Percentiles rank a stretch among this genome's conserved stretches.
Conservation (phyloP, 1,140 invertebrate genomes). For the Ladona fulva region DNA sequence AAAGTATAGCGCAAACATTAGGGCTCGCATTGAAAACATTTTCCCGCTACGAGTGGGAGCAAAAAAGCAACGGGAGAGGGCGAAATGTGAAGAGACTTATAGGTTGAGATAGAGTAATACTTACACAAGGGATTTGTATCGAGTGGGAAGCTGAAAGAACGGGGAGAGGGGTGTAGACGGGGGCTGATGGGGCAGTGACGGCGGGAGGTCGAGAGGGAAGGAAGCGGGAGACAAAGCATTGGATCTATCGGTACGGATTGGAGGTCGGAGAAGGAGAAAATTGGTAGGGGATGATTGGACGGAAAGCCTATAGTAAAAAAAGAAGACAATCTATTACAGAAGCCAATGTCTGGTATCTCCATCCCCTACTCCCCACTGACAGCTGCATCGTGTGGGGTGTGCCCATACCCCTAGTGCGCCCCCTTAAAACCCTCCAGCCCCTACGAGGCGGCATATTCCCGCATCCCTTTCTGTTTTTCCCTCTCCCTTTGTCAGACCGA, state of each 20-base stretch:
- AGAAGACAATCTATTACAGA: too few relatives aligned
- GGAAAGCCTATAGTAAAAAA: background rate
- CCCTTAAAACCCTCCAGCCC: background rate
- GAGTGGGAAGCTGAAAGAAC: background rate
- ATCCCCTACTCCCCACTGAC: background rate
- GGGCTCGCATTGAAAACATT: background rate
- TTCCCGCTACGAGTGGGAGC: too few relatives aligned
- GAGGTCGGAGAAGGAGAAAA: background rate
- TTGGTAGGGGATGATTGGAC: background rate
- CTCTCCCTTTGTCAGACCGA: background rate
- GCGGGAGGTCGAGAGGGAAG: background rate
- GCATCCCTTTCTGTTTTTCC: background rate
- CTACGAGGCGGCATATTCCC: background rate
- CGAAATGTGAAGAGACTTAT: too few relatives aligned
- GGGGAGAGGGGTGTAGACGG: conserved; percentile 3
- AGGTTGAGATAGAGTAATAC: background rate
- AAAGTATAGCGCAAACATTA: background rate
- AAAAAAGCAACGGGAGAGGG: too few relatives aligned
- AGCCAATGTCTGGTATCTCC: too few relatives aligned
- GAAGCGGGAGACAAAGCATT: background rate
- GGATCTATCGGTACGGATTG: background rate
- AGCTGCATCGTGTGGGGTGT: background rate
- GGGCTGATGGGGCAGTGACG: background rate
- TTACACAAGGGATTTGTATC: background rate
- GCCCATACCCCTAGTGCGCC: background rate